Base-by-base conservation (phyloP, 2,113 vertebrate species). In the Girardinichthys multiradiatus region DNA sequence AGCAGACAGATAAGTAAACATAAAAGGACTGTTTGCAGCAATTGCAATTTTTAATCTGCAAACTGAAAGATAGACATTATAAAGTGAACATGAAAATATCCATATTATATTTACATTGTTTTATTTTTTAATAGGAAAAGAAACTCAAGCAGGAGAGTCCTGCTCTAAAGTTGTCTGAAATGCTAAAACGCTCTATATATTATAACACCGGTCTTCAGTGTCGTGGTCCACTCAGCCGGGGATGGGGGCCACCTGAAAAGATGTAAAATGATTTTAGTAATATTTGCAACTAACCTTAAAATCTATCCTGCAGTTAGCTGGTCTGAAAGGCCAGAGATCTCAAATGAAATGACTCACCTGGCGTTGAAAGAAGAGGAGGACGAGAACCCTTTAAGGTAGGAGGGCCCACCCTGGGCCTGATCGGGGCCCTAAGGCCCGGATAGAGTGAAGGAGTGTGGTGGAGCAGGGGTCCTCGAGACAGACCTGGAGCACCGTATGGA, bases 321-420 rank as follows among this genome's bases (percentile, higher is more conserved):
- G 19, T 54, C 48, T 54, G 2, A 54, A n/a, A n/a, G 48, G 21
- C 48, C 48, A 24, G 24, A 21, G 2, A n/a, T 54, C 21, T 10
- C 24, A 54, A 30, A 4, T 66, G 9, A 48, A 2, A 24, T 19
- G 30, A 77, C 87, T 86, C 64, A 92, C 91, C 92, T 90, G 87
- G 90, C 30, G 85, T 9, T 11, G 81, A 83, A 10, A 91, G 87
- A 26, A 95, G 90, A 24, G 90, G 87, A 67, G 89, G 86, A 37
- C 91, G 82, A 2, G 81, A 87, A 13, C 80, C 85, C 85, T 94
- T 93, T 45, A 82, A 74, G 59, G 86, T 77, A 7, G 89, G 86
- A 26, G 92, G 91, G 21, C 86, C 54, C 24, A 67, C 84, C 76
- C 91, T 61, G 0, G 26, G 30, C 4, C 75, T 62, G 5, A 68